Evolutionary conservation across 2,113 vertebrate species (phyloP).

Genomic region (Corydoras sp.): DNA sequence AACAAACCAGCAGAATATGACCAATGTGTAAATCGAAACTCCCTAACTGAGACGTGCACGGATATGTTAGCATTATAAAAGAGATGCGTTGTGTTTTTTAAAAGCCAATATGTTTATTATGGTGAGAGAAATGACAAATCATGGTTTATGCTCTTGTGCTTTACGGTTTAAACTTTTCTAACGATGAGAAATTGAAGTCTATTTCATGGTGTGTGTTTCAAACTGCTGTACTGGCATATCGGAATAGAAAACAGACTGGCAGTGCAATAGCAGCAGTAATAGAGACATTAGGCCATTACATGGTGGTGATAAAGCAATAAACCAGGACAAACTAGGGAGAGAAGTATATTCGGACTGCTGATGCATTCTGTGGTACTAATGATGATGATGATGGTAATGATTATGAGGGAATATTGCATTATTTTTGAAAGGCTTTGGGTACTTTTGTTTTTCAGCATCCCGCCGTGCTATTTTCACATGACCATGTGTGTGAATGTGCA

Average conservation of each 20-base stretch:
- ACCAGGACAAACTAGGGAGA: conserved; percentile 32
- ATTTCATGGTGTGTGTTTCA: conserved; percentile 43
- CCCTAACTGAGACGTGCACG: no score
- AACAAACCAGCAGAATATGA: no score
- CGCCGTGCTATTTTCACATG: not conserved
- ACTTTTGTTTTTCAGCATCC: conserved; percentile 9
- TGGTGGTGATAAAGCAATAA: conserved; percentile 46
- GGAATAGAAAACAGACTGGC: conserved; percentile 40
- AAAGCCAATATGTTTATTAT: no score
- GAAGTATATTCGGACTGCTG: conserved; percentile 21
- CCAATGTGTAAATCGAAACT: no score
- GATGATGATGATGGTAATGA: conserved; percentile 16
- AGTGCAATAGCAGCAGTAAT: conserved; percentile 55
- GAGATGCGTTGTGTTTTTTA: no score
- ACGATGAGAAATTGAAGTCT: not conserved
- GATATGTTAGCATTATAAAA: no score
- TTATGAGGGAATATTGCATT: conserved; percentile 15
- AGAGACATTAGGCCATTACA: conserved; percentile 53
- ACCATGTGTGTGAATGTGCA: not conserved
- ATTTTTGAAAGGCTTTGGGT: not conserved
- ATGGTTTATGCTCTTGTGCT: no score
- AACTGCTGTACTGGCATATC: conserved; percentile 48
- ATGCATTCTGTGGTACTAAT: conserved; percentile 41
- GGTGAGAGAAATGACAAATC: no score
- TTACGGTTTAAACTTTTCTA: conserved; percentile 7